These are phyloP conservation scores for Dicerorhinus sumatrensis DNA, from an alignment of 2,113 vertebrate genomes.

Conservation along the genomic window DNA sequence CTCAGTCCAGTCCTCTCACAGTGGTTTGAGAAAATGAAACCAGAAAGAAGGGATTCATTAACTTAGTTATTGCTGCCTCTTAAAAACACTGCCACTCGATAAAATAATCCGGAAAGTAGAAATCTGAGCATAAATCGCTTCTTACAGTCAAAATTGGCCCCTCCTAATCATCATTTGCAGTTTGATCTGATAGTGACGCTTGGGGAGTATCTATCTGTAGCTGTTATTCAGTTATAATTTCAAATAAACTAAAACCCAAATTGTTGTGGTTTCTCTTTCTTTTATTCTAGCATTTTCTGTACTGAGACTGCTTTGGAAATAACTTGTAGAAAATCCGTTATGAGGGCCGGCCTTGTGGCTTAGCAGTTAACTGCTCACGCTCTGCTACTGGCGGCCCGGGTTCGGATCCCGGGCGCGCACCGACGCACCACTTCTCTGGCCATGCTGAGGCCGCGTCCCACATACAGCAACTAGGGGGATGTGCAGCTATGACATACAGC, in stretches of 20 bases:
- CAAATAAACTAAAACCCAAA: neutral
- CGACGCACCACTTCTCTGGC: too few species aligned
- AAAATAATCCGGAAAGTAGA: neutral
- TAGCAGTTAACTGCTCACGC: too few species aligned
- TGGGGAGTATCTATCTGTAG: too few species aligned
- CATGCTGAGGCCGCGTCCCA: too few species aligned
- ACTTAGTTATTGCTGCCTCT: neutral
- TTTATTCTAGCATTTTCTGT: neutral
- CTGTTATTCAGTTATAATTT: rapidly evolving
- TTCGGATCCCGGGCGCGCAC: too few species aligned
- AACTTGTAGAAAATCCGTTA: neutral
- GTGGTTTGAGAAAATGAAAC: too few species aligned
- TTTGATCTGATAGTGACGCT: rapidly evolving
- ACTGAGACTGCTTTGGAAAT: neutral
- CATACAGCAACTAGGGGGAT: too few species aligned
- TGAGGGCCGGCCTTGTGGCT: neutral
- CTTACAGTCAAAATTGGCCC: neutral
- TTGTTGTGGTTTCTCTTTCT: rapidly evolving
- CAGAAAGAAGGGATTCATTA: too few species aligned
- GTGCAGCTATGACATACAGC: too few species aligned
- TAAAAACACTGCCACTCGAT: neutral
- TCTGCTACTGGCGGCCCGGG: too few species aligned
- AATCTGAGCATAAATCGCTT: too few species aligned
- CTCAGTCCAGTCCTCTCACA: rapidly evolving
- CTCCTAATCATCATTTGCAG: rapidly evolving